These are phyloP conservation scores for Nomada lathburiana DNA, from an alignment of 2,888 invertebrate species.

Conservation along the genomic window DNA sequence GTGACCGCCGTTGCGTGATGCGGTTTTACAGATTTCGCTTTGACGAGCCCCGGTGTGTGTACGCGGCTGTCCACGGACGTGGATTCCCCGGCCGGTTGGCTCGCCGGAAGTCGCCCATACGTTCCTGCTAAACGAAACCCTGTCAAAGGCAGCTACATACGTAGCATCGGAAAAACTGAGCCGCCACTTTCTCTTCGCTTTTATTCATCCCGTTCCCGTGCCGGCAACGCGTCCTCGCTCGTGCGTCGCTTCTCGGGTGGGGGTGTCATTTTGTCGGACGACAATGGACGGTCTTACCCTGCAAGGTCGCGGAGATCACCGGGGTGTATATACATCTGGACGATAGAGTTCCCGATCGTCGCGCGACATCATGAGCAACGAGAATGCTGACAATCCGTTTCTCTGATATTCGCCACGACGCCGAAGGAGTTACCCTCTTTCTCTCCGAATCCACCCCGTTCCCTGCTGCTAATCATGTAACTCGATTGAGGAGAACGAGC, in stretches of 20 bases:
- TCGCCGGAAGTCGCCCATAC: slow-evolving; percentile 75
- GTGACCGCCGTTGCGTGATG: slow-evolving; percentile 74
- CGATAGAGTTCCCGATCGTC: background rate
- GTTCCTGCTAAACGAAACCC: slow-evolving; percentile 70
- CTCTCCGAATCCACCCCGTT: slow-evolving; percentile 1
- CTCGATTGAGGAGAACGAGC: slow-evolving; percentile 79
- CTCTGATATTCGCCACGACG: slow-evolving; percentile 24
- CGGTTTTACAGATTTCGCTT: slow-evolving; percentile 74
- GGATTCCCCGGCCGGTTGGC: slow-evolving; percentile 64
- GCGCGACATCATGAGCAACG: background rate
- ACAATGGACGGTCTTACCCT: background rate
- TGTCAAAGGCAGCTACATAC: slow-evolving; percentile 36
- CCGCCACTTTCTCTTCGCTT: background rate
- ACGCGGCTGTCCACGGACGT: slow-evolving; percentile 37
- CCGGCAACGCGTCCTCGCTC: too few species aligned
- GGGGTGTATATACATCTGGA: background rate
- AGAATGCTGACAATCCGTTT: background rate
- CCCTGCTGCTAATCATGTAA: slow-evolving; percentile 81
- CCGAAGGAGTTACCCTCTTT: slow-evolving; percentile 17
- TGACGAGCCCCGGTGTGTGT: slow-evolving; percentile 28
- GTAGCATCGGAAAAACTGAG: background rate
- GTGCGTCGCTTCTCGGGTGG: background rate
- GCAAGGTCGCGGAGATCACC: background rate
- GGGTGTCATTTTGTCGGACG: background rate
- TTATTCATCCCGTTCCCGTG: background rate